A percentile compares a stretch with the other conserved stretches of the same genome.
These are phyloP conservation scores for Pavo muticus DNA, from an alignment of 2,113 vertebrate genomes.

Conservation along the genomic window DNA sequence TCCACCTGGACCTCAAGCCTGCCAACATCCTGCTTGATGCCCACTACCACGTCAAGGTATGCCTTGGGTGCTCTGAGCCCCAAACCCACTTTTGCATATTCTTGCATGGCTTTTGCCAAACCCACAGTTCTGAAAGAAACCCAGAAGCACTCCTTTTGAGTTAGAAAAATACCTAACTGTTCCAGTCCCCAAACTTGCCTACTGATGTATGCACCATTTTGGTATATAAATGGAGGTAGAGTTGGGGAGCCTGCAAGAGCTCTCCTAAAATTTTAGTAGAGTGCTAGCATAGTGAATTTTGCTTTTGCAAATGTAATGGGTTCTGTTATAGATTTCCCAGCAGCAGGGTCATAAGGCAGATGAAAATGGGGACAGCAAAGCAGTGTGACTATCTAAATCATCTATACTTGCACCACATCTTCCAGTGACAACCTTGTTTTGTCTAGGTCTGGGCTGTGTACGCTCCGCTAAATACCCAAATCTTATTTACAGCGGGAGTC, in stretches of 20 bases:
- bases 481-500: background rate
- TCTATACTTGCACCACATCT: background rate
- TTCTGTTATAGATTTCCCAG: background rate
- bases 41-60: constrained; percentile 96
- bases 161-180: background rate
- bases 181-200: background rate
- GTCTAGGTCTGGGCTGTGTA: background rate
- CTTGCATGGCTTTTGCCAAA: background rate
- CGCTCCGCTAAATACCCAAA: background rate
- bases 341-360: background rate
- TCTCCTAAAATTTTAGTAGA: background rate
- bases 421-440: background rate
- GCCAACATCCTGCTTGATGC: constrained; percentile 97
- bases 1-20: constrained; percentile 96
- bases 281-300: background rate
- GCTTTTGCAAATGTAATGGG: background rate
- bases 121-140: background rate
- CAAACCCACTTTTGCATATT: background rate
- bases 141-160: background rate
- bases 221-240: background rate
- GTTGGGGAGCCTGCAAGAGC: background rate
- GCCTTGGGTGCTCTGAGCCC: background rate
- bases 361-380: background rate
- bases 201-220: background rate
- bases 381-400: background rate